A percentile compares a stretch with the other conserved stretches of the same genome.
These are phyloP conservation scores for Ochlodes sylvanus DNA, from an alignment of 2,888 invertebrate species.

Conservation along the genomic window DNA sequence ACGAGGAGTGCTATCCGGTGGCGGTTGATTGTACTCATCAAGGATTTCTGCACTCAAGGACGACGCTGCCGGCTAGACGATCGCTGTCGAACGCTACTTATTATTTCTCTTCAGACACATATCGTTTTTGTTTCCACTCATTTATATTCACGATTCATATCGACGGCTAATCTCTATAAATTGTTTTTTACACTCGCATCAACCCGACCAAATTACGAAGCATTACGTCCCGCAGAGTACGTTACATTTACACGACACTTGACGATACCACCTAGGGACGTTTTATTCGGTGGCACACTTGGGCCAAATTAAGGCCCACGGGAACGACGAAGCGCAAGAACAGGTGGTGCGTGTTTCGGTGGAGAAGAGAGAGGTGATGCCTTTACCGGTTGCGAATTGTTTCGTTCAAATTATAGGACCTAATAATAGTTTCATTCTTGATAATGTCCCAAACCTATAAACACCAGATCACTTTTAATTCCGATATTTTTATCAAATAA, in stretches of 20 bases:
- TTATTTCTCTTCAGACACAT: conserved; percentile 80
- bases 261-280: neutral
- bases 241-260: conserved; percentile 5
- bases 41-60: conserved; percentile 84
- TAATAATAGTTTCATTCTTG: no score
- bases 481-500: conserved; percentile 7
- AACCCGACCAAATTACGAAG: conserved; percentile 21
- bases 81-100: conserved; percentile 78
- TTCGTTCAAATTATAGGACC: no score
- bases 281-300: conserved; percentile 4
- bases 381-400: no score
- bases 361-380: no score
- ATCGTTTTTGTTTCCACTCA: conserved; percentile 80
- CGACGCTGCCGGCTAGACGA: conserved; percentile 76
- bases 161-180: conserved; percentile 78
- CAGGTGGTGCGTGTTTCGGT: no score
- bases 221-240: conserved; percentile 10
- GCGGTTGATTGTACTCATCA: conserved; percentile 85
- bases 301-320: neutral
- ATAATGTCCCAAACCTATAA: neutral
- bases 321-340: no score
- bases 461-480: neutral
- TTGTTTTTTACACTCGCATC: conserved; percentile 67
- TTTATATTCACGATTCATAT: conserved; percentile 83
- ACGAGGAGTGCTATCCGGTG: conserved; percentile 76